phyloP scores from a whole-genome alignment of 1,140 invertebrate genomes.

The Brachystomella parvula region DNA sequence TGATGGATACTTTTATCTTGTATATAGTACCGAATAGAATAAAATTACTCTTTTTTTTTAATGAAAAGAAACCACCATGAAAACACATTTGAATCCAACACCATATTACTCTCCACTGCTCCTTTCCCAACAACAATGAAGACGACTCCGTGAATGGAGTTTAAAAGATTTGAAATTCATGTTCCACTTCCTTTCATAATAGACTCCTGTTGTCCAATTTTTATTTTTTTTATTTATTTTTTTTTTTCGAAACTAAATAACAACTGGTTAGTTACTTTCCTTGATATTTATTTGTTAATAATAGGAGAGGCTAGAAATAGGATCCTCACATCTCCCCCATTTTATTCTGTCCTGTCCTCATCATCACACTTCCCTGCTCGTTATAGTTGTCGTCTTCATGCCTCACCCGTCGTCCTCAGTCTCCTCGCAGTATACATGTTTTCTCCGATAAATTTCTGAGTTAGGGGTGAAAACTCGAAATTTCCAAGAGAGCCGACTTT shows the following conservation, averaged over 20 bases:
- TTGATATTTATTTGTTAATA: slow-evolving; percentile 1
- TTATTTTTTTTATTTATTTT: not conserved
- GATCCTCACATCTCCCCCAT: not conserved
- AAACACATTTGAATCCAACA: slow-evolving; percentile 6
- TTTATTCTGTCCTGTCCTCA: no score
- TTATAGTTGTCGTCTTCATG: not conserved
- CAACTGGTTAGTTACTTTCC: not conserved
- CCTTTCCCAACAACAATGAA: not conserved
- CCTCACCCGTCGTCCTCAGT: not conserved
- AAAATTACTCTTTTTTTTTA: no score
- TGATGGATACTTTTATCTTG: no score
- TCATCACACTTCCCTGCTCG: slow-evolving; percentile 5
- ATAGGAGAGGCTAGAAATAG: not conserved
- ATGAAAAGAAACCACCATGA: no score
- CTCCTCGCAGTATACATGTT: not conserved
- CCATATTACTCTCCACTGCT: not conserved
- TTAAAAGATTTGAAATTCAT: not conserved
- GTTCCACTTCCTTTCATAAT: not conserved
- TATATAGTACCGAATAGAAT: no score
- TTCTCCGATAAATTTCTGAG: not conserved
- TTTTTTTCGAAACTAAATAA: not conserved
- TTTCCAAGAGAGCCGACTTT: no score
- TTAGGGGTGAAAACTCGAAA: not conserved
- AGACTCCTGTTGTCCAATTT: not conserved
- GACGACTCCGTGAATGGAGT: not conserved